Evolutionary conservation across 2,113 vertebrate species (phyloP).

Genomic region (Oenanthe oenanthe): DNA sequence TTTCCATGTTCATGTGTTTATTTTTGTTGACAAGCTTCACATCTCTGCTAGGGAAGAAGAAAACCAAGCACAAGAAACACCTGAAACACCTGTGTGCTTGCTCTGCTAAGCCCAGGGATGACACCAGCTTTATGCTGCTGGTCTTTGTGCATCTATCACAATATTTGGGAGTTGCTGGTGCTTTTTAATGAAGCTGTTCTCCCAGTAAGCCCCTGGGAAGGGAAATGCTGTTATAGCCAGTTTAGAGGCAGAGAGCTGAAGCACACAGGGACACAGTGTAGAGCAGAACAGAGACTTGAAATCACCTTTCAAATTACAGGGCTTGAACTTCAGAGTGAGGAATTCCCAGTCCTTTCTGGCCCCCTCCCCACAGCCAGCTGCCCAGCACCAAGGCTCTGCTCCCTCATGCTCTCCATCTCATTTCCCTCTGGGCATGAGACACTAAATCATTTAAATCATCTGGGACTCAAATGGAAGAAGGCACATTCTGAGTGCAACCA

Average conservation of each 20-base stretch:
- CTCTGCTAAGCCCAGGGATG: background rate
- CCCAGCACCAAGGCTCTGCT: background rate
- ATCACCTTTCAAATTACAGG: background rate
- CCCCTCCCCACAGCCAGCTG: background rate
- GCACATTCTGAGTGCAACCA: background rate
- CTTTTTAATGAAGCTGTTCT: slow-evolving; percentile 1
- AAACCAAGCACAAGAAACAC: background rate
- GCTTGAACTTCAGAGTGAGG: background rate
- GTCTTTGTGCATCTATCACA: background rate
- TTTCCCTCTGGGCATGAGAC: background rate
- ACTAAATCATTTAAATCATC: background rate
- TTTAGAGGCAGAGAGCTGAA: background rate
- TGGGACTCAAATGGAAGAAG: background rate
- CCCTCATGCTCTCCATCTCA: background rate
- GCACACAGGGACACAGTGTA: background rate
- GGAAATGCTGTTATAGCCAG: background rate
- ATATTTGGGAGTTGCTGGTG: background rate
- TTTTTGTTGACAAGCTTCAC: background rate
- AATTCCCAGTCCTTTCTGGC: background rate
- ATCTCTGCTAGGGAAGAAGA: background rate
- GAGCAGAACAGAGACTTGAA: background rate
- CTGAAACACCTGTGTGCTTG: background rate
- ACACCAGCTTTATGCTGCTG: background rate
- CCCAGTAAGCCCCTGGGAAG: background rate
- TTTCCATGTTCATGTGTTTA: background rate